Percentiles rank a stretch among this genome's conserved stretches.
Evolutionary conservation across 2,888 invertebrate genomes (phyloP).

Genomic region (Drosophila anomelani): DNA sequence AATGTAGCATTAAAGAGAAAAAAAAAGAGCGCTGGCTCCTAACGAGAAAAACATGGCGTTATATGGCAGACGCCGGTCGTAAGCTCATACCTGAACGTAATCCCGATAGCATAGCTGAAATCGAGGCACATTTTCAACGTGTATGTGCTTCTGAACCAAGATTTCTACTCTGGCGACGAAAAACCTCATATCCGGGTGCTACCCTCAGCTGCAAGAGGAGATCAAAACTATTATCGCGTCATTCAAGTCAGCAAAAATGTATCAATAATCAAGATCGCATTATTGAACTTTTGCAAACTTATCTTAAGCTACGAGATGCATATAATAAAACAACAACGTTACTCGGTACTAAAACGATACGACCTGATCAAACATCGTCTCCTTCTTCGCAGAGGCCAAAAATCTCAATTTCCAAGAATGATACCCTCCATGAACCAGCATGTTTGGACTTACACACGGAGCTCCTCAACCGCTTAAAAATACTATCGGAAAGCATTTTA

Average conservation of each 20-base stretch:
- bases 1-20: slow-evolving; percentile 60
- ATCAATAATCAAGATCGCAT: slow-evolving; percentile 59
- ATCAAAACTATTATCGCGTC: slow-evolving; percentile 59
- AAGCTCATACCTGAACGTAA: slow-evolving; percentile 93
- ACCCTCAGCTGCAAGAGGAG: slow-evolving; percentile 66
- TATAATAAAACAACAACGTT: slow-evolving; percentile 79
- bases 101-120: slow-evolving; percentile 91
- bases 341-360: slow-evolving; percentile 77
- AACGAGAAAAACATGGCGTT: slow-evolving; percentile 95
- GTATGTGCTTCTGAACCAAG: slow-evolving; percentile 91
- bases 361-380: slow-evolving; percentile 81
- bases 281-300: slow-evolving; percentile 76
- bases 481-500: slow-evolving; percentile 55
- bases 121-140: slow-evolving; percentile 93
- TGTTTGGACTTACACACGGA: slow-evolving; percentile 47
- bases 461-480: slow-evolving; percentile 69
- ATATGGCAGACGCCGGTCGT: slow-evolving; percentile 96
- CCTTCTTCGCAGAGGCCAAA: slow-evolving; percentile 79
- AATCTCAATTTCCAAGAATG: slow-evolving; percentile 11
- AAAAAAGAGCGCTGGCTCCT: slow-evolving; percentile 92
- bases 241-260: slow-evolving; percentile 37
- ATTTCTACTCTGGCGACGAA: slow-evolving; percentile 91
- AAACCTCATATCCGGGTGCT: slow-evolving; percentile 89
- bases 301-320: slow-evolving; percentile 73
- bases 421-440: not conserved